Percentiles rank a stretch among this genome's conserved stretches.
phyloP scores from a whole-genome alignment of 2,888 invertebrate genomes.

The Podotricha telesiphe region DNA sequence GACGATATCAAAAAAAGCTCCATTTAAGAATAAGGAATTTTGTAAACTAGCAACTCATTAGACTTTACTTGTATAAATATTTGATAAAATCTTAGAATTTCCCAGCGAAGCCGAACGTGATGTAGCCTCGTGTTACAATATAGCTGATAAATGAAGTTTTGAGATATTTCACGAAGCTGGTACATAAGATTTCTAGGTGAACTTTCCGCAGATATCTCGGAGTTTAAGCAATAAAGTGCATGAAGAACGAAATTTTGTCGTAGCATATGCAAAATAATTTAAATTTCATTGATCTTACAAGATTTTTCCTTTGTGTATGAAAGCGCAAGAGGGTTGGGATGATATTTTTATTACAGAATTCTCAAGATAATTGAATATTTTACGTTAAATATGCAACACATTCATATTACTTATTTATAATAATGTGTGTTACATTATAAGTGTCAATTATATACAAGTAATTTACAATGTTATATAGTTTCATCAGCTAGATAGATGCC shows the following conservation, averaged over 20 bases:
- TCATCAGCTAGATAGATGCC: constrained; percentile 27
- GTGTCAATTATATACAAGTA: not conserved
- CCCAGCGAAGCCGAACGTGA: constrained; percentile 9
- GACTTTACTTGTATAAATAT: constrained; percentile 1
- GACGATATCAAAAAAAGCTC: not conserved
- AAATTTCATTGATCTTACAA: constrained; percentile 9
- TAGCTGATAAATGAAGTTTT: constrained; percentile 18
- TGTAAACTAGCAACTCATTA: not conserved
- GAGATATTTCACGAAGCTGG: constrained; percentile 19
- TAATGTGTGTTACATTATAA: no score
- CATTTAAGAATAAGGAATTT: not conserved
- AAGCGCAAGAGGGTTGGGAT: not conserved
- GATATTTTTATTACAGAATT: not conserved
- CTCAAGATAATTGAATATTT: not conserved
- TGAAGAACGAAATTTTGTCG: constrained; percentile 8
- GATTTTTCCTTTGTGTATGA: not conserved
- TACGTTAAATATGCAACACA: no score
- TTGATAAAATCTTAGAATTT: constrained; percentile 6
- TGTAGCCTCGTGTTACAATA: constrained; percentile 18
- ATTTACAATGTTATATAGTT: not conserved
- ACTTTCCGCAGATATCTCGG: constrained; percentile 17
- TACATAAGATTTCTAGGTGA: constrained; percentile 5
- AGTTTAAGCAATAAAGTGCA: constrained; percentile 19
- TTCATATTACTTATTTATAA: not conserved
- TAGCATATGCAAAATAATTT: constrained; percentile 2